phyloP scores from a whole-genome alignment of 1,140 invertebrate genomes.

The Archivesica marissinica region DNA sequence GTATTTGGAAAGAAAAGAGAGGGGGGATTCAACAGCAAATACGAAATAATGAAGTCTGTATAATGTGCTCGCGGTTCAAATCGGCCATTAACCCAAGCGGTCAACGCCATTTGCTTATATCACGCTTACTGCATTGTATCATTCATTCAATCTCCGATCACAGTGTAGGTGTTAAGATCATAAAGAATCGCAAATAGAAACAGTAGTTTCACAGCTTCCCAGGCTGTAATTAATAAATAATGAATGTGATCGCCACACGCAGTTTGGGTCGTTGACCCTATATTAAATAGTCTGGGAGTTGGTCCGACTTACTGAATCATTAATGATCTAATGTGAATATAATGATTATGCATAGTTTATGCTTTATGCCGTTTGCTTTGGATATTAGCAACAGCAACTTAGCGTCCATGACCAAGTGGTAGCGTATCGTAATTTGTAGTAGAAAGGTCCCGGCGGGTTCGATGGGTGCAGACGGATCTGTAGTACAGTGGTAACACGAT shows the following conservation, averaged over 20 bases:
- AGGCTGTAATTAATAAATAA: constrained; percentile 8
- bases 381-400: too few species aligned
- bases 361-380: background rate
- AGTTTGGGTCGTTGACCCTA: constrained; percentile 1
- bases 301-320: background rate
- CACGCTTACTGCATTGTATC: background rate
- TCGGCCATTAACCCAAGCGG: background rate
- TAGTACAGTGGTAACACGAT: too few species aligned
- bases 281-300: background rate
- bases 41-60: too few species aligned
- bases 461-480: too few species aligned
- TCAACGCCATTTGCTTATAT: constrained; percentile 15
- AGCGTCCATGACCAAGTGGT: too few species aligned
- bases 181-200: constrained; percentile 18
- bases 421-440: too few species aligned
- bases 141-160: background rate
- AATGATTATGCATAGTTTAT: background rate
- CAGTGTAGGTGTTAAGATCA: constrained; percentile 9
- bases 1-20: too few species aligned
- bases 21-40: too few species aligned
- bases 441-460: too few species aligned
- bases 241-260: background rate
- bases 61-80: too few species aligned
- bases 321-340: background rate
- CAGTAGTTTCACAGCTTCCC: constrained; percentile 11